Conservation (phyloP, 2,113 vertebrate species). For the Centrocercus urophasianus region DNA sequence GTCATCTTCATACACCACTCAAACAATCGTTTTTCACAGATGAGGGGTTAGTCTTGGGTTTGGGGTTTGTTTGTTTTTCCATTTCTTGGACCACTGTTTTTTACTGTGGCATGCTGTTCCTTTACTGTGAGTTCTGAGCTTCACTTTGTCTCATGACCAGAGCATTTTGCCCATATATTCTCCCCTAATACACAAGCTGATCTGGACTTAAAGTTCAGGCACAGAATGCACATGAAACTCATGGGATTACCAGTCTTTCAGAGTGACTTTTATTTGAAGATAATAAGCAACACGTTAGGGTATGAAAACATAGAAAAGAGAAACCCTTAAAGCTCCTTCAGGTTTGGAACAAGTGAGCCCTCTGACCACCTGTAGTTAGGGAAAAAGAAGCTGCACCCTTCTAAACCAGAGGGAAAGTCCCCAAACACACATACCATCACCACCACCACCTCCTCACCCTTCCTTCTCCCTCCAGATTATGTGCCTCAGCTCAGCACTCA, state of each 20-base stretch:
- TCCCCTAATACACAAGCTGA: neutral
- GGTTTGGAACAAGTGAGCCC: slow-evolving; percentile 61
- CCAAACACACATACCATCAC: slow-evolving; percentile 4
- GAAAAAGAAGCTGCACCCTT: slow-evolving; percentile 17
- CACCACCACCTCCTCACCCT: neutral
- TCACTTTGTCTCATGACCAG: neutral
- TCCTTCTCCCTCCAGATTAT: neutral
- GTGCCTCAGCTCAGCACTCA: neutral
- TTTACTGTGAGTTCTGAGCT: slow-evolving; percentile 12
- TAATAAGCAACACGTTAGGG: neutral
- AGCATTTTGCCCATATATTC: neutral
- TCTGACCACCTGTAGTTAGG: slow-evolving; percentile 4
- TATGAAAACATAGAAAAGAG: neutral
- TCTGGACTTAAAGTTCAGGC: neutral
- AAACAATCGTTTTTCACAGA: neutral
- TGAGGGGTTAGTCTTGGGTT: neutral
- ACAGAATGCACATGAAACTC: neutral
- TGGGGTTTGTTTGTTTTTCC: neutral
- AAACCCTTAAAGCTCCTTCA: neutral
- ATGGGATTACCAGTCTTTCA: neutral
- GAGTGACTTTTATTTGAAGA: slow-evolving; percentile 6
- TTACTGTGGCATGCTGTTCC: neutral
- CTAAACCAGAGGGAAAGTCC: slow-evolving; percentile 47
- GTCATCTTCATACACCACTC: neutral
- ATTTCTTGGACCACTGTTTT: neutral